A percentile compares a stretch with the other conserved stretches of the same genome.
phyloP scores from a whole-genome alignment of 2,797 vertebrate genomes.

The Alfaro cultratus region DNA sequence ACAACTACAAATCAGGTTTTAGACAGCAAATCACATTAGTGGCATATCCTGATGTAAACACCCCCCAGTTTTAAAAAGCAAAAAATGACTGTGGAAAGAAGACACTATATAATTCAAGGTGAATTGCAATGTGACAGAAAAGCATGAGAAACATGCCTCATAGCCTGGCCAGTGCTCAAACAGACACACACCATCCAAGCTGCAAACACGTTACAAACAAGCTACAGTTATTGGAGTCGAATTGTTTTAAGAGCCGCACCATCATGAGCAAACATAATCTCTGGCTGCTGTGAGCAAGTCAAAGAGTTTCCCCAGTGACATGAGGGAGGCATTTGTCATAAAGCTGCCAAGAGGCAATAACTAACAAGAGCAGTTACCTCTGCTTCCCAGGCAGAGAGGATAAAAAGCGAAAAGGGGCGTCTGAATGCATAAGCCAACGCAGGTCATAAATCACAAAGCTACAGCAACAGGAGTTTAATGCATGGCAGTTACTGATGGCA shows the following conservation, averaged over 20 bases:
- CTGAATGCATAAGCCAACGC: conserved; percentile 51
- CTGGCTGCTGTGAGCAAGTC: conserved; percentile 25
- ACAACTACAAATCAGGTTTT: conserved; percentile 63
- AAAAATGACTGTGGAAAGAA: conserved; percentile 10
- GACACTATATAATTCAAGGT: conserved; percentile 5
- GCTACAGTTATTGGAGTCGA: conserved; percentile 22
- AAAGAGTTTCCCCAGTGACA: conserved; percentile 42
- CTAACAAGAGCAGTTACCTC: conserved; percentile 52
- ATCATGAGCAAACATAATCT: conserved; percentile 49
- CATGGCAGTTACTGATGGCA: conserved; percentile 43
- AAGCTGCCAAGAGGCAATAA: conserved; percentile 61
- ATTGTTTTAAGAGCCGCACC: conserved; percentile 24
- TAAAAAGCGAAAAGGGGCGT: conserved; percentile 48
- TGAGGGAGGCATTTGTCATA: conserved; percentile 60
- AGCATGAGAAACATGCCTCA: conserved; percentile 23
- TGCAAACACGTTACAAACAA: conserved; percentile 40
- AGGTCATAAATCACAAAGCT: conserved; percentile 61
- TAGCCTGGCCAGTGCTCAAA: conserved; percentile 19
- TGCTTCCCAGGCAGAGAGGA: conserved; percentile 50
- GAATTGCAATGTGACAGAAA: conserved; percentile 20
- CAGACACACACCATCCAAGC: conserved; percentile 24
- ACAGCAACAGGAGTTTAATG: conserved; percentile 41
- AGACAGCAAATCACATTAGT: conserved; percentile 68
- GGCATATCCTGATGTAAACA: conserved; percentile 72
- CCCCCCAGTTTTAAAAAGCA: conserved; percentile 44